Conservation (phyloP, 1,140 invertebrate genomes). For the Conopomorpha cramerella region DNA sequence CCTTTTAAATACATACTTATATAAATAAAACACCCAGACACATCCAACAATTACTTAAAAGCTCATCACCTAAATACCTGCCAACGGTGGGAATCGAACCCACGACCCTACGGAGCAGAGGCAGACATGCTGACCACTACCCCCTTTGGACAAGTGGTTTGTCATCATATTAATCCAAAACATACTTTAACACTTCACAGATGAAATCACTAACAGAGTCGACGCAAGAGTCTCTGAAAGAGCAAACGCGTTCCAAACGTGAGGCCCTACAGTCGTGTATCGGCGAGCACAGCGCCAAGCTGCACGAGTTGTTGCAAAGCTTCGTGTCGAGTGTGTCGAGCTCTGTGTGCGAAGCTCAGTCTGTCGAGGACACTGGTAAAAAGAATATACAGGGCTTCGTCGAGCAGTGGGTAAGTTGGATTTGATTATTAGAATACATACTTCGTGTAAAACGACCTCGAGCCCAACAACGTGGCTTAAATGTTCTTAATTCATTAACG, state of each 20-base stretch:
- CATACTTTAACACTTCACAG: not conserved
- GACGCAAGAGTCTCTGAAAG: not conserved
- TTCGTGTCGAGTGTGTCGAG: slow-evolving; percentile 4
- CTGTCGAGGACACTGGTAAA: slow-evolving; percentile 9
- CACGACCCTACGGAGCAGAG: no score
- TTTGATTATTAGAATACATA: not conserved
- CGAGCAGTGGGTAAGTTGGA: slow-evolving; percentile 21
- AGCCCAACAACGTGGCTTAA: no score
- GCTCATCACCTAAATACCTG: no score
- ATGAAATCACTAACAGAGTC: not conserved
- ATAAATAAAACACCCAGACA: no score
- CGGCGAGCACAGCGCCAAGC: not conserved
- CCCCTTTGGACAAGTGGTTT: no score
- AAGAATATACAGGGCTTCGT: slow-evolving; percentile 16
- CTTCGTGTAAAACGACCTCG: no score
- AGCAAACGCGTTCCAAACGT: not conserved
- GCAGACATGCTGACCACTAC: no score
- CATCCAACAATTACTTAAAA: no score
- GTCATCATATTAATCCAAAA: no score
- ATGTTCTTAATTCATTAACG: no score
- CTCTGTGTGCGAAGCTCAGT: slow-evolving; percentile 7
- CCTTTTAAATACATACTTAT: no score
- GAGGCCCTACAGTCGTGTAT: not conserved
- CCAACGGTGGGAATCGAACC: no score
- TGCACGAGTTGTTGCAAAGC: not conserved